These are phyloP conservation scores for Cydia fagiglandana DNA, from an alignment of 1,140 invertebrate genomes.

Conservation along the genomic window DNA sequence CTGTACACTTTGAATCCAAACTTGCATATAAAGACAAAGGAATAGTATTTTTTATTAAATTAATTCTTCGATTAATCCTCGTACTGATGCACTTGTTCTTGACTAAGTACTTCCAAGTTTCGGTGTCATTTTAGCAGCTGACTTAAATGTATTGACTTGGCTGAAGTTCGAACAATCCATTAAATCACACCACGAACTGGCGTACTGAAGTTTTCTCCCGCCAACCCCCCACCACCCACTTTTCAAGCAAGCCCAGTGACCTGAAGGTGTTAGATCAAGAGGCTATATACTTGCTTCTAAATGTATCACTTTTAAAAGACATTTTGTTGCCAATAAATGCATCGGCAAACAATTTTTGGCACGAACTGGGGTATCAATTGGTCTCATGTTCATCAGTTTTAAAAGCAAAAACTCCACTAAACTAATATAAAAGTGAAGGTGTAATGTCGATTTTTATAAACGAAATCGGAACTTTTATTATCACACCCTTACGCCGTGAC, in stretches of 20 bases:
- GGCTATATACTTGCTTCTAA: conserved; percentile 26
- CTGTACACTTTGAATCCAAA: neutral
- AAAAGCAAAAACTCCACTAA: too few relatives aligned
- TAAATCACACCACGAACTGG: conserved; percentile 30
- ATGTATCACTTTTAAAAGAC: conserved; percentile 19
- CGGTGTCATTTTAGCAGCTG: neutral
- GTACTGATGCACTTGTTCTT: neutral
- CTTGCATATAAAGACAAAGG: neutral
- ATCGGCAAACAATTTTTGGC: neutral
- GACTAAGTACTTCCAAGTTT: conserved; percentile 7
- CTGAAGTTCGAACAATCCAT: conserved; percentile 3
- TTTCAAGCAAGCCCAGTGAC: conserved; percentile 40
- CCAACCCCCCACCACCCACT: conserved; percentile 21
- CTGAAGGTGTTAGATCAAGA: conserved; percentile 40
- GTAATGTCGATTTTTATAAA: too few relatives aligned
- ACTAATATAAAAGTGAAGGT: too few relatives aligned
- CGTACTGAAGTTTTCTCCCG: conserved; percentile 29
- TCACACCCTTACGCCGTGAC: neutral
- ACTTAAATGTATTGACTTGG: neutral
- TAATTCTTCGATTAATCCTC: neutral
- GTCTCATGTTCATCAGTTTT: too few relatives aligned
- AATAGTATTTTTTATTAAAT: neutral
- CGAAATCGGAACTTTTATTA: neutral
- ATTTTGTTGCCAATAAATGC: neutral
- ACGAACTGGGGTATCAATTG: too few relatives aligned